These are phyloP conservation scores for Rhabdomys pumilio DNA, from an alignment of 2,797 vertebrate species.

Conservation along the genomic window DNA sequence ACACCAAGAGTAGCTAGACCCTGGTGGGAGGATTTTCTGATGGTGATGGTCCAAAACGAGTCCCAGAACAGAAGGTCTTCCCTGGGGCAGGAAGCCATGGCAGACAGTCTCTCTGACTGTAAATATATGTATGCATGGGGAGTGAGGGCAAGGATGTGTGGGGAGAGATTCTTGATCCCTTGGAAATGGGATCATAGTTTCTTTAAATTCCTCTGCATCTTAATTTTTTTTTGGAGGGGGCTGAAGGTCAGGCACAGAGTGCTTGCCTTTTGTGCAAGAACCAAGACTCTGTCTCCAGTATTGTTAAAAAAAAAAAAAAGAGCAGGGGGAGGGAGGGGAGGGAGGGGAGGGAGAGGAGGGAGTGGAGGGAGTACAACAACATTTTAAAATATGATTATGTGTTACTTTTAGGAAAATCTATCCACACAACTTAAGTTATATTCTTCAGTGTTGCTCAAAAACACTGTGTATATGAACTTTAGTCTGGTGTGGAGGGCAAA, in stretches of 20 bases:
- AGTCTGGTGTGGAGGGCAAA: background rate
- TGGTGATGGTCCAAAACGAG: background rate
- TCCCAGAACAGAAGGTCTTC: background rate
- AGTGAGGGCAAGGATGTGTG: background rate
- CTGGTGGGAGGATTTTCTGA: background rate
- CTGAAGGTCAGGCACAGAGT: background rate
- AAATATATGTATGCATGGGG: fast-evolving
- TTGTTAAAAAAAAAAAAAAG: background rate
- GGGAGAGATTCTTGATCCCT: background rate
- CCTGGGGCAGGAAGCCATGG: background rate
- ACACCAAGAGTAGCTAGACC: background rate
- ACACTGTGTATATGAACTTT: fast-evolving
- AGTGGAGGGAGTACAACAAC: background rate
- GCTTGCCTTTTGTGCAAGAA: background rate
- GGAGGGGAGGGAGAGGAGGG: too few species aligned
- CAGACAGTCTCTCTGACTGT: background rate
- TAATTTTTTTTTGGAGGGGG: background rate
- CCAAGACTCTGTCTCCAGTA: background rate
- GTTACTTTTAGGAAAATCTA: constrained; percentile 55
- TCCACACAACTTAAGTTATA: constrained; percentile 42
- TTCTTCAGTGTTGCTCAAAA: background rate
- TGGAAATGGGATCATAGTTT: background rate
- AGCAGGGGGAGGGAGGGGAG: background rate
- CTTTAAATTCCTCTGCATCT: constrained; percentile 53
- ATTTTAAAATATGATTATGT: constrained; percentile 47